phyloP scores from a whole-genome alignment of 2,888 invertebrate genomes.

The Taphrorychus bicolor region DNA sequence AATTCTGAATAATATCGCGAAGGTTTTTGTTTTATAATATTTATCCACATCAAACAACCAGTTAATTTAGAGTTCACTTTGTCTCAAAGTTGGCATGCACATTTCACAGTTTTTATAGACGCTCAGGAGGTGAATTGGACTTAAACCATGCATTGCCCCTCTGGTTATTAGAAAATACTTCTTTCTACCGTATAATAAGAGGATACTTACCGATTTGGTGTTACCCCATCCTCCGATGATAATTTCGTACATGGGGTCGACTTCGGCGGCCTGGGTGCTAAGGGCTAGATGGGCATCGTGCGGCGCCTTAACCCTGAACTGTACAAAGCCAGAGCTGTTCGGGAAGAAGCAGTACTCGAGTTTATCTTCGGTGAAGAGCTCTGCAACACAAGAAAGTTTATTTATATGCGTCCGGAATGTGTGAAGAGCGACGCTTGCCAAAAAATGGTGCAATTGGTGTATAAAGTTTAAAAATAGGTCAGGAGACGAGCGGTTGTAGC shows the following conservation, averaged over 20 bases:
- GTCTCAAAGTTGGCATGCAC: too few relatives aligned
- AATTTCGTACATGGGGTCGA: constrained; percentile 83
- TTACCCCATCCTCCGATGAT: constrained; percentile 92
- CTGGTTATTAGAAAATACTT: too few relatives aligned
- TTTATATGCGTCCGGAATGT: constrained; percentile 6
- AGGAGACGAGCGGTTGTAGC: too few relatives aligned
- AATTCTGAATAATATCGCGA: too few relatives aligned
- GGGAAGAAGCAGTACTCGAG: constrained; percentile 85
- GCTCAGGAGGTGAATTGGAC: too few relatives aligned
- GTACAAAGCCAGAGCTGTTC: constrained; percentile 70
- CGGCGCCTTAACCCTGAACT: constrained; percentile 79
- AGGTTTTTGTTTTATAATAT: too few relatives aligned
- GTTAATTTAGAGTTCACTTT: too few relatives aligned
- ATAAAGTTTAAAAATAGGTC: too few relatives aligned
- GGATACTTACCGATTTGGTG: constrained; percentile 67
- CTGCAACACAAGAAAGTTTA: constrained; percentile 65
- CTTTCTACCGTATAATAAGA: too few relatives aligned
- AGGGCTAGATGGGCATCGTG: constrained; percentile 89
- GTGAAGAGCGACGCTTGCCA: not conserved
- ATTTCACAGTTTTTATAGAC: too few relatives aligned
- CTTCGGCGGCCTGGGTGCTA: constrained; percentile 72
- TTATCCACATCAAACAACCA: too few relatives aligned
- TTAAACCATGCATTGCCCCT: too few relatives aligned
- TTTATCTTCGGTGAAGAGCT: constrained; percentile 79
- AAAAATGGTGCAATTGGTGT: not conserved